A percentile compares a stretch with the other conserved stretches of the same genome.
phyloP scores from a whole-genome alignment of 2,113 vertebrate species.

The Columbina picui region DNA sequence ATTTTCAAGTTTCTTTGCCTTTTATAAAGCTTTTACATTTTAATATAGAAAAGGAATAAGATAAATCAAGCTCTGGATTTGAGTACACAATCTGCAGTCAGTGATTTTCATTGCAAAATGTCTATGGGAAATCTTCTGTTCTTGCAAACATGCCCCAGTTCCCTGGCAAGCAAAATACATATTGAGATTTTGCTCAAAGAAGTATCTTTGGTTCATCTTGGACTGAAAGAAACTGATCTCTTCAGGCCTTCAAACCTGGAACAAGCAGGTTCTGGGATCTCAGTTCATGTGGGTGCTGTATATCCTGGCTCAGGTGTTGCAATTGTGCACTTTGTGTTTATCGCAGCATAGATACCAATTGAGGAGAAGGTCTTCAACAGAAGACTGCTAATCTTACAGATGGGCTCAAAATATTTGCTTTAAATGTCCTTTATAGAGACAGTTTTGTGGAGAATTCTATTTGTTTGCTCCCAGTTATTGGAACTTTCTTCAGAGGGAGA shows the following conservation, averaged over 20 bases:
- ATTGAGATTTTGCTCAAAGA: neutral
- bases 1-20: neutral
- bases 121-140: neutral
- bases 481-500: neutral
- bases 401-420: neutral
- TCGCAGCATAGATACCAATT: neutral
- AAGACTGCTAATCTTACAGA: neutral
- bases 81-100: neutral
- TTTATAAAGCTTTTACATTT: neutral
- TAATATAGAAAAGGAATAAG: neutral
- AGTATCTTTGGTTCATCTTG: neutral
- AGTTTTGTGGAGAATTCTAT: neutral
- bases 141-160: neutral
- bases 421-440: neutral
- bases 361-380: neutral
- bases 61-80: neutral
- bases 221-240: neutral
- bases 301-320: neutral
- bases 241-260: neutral
- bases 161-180: neutral
- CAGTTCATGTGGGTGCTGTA: neutral
- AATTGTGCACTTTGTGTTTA: neutral
- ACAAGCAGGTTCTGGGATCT: neutral
- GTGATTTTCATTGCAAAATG: neutral
- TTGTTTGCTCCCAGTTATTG: neutral